Evolutionary conservation across 1,140 invertebrate genomes (phyloP).

Genomic region (Drosophila nasuta): DNA sequence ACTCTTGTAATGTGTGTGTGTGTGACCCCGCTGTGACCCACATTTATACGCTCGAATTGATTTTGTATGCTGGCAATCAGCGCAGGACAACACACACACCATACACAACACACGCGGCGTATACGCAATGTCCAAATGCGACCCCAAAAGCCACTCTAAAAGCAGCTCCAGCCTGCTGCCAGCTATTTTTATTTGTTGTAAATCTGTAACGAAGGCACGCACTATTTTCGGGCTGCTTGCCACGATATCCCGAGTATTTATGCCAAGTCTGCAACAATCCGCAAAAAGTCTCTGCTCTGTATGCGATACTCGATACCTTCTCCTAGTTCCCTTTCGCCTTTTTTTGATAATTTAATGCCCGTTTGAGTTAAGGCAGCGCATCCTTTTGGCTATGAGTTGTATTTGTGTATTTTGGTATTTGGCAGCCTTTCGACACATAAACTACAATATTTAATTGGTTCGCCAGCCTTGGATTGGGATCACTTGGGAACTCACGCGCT

Average conservation of each 20-base stretch:
- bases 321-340: constrained; percentile 27
- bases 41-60: constrained; percentile 80
- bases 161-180: neutral
- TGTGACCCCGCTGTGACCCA: constrained; percentile 65
- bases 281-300: neutral
- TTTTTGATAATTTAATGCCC: constrained; percentile 82
- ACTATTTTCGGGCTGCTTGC: constrained; percentile 57
- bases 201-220: constrained; percentile 80
- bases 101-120: constrained; percentile 69
- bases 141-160: constrained; percentile 29
- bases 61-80: constrained; percentile 81
- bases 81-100: constrained; percentile 59
- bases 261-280: constrained; percentile 71
- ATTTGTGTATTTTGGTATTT: constrained; percentile 20
- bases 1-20: neutral
- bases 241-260: constrained; percentile 45
- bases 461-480: constrained; percentile 46
- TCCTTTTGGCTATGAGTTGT: constrained; percentile 64
- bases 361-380: constrained; percentile 71
- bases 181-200: constrained; percentile 67
- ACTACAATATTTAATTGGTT: constrained; percentile 78
- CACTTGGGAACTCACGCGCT: constrained; percentile 33
- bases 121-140: constrained; percentile 61
- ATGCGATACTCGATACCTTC: constrained; percentile 43
- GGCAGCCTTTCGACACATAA: constrained; percentile 59